Base-by-base conservation (phyloP, 2,888 invertebrate genomes). In the Pseudococcus jackbeardsleyi region DNA sequence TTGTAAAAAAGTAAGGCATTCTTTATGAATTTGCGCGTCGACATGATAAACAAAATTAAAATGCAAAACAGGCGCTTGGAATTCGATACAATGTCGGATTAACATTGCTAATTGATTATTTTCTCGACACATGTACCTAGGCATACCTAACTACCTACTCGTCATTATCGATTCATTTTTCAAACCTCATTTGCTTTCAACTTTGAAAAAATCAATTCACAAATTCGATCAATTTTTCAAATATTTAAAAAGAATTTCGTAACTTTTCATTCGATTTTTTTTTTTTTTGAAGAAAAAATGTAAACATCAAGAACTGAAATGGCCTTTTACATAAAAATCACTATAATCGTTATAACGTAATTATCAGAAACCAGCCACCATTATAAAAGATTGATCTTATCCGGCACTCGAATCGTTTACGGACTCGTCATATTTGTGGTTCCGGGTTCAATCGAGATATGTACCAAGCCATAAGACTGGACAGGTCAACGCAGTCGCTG, bases 371-470 rank as follows among this genome's bases (percentile, higher is more conserved):
- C 64, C 22, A 64, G 64, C 22, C 22, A 64, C 22, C 22, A 64
- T 64, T 64, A 64, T 64, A 22, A 22, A 11, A 64, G 33, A 33
- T 39, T 0, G 33, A 72, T 72, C 12, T 72, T 72, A 39, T 72
- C 33, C 72, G 33, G 33, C 8, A 39, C 72, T 15, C 33, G 72
- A 15, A 72, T 72, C 33, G 19, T 26, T 72, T 42, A 0, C 17
- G 33, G 12, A 64, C 22, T 59, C 15, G 64, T 59, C 59, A 59
- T 22, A 64, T 3, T 72, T 17, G 17, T 7, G 79, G 46, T 82
- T 82, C 79, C 79, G 79, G 79, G 79, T 82, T 82, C 79, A 46
- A 82, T 42, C 42, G 7, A 42, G 42, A 19, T 82, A n/a, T n/a
- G n/a, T n/a, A 82, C 79, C 79, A 19, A 11, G 1, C 15, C 22